These are phyloP conservation scores for Cyclargus thomasi DNA, from an alignment of 1,140 invertebrate species.

Conservation along the genomic window DNA sequence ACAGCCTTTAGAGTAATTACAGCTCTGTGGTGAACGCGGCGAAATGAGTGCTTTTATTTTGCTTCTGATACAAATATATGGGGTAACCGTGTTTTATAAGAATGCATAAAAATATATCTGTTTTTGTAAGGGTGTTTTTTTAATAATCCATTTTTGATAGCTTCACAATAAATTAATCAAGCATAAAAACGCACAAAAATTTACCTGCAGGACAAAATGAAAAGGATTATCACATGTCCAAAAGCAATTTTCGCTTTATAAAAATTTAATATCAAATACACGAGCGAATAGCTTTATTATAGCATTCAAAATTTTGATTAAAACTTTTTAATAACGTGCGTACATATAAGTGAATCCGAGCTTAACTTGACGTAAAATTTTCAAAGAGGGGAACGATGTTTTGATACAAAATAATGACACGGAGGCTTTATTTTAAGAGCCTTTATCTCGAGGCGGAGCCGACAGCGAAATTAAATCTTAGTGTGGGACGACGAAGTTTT, in stretches of 20 bases:
- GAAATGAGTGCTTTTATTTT: conserved; percentile 4
- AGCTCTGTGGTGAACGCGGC: not conserved
- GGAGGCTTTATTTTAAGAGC: conserved; percentile 51
- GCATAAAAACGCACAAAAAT: not conserved
- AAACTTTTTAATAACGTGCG: conserved; percentile 3
- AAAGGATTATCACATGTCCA: not conserved
- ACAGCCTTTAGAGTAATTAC: conserved; percentile 13
- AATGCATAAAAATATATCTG: not conserved
- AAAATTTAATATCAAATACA: not conserved
- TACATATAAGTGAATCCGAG: conserved; percentile 4
- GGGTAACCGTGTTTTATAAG: not conserved
- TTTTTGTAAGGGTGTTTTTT: not conserved
- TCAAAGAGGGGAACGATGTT: conserved; percentile 25
- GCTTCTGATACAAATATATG: conserved; percentile 5
- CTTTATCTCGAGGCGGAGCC: conserved; percentile 42
- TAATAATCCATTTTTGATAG: not conserved
- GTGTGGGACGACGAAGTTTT: conserved; percentile 21
- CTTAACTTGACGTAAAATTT: conserved; percentile 13
- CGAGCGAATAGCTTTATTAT: not conserved
- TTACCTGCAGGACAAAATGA: not conserved
- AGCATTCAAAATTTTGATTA: not conserved
- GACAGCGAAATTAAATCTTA: conserved; percentile 43
- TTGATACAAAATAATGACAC: conserved; percentile 46
- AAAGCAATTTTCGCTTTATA: not conserved
- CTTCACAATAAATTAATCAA: not conserved